phyloP scores from a whole-genome alignment of 2,113 vertebrate species.

The Gorsachius goisagi region DNA sequence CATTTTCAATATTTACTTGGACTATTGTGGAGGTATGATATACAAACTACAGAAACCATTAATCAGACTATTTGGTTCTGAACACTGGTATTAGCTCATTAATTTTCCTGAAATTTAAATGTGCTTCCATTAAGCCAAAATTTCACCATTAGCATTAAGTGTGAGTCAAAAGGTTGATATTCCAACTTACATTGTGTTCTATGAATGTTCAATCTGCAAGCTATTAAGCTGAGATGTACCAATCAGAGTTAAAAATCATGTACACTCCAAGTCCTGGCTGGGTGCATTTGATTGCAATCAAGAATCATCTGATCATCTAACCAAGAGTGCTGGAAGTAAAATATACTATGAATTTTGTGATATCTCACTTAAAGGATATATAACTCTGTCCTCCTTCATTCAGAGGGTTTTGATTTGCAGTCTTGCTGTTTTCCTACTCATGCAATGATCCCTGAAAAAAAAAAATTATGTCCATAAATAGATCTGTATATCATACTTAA shows the following conservation, averaged over 20 bases:
- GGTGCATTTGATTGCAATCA: slow-evolving; percentile 62
- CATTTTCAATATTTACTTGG: slow-evolving; percentile 10
- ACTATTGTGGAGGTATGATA: background rate
- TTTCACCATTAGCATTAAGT: background rate
- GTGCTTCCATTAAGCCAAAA: background rate
- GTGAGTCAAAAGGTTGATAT: background rate
- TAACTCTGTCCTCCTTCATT: background rate
- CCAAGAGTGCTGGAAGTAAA: slow-evolving; percentile 26
- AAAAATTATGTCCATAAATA: background rate
- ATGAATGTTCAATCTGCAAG: slow-evolving; percentile 5
- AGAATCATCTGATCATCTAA: slow-evolving; percentile 24
- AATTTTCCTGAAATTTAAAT: background rate
- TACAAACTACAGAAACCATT: background rate
- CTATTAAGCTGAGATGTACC: slow-evolving; percentile 5
- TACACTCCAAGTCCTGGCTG: background rate
- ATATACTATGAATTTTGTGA: background rate
- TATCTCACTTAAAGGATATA: background rate
- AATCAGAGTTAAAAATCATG: slow-evolving; percentile 45
- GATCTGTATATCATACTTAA: background rate
- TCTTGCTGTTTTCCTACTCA: background rate
- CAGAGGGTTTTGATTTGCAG: background rate
- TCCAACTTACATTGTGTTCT: background rate
- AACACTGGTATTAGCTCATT: slow-evolving; percentile 3
- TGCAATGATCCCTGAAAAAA: background rate
- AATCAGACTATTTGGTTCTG: background rate